A percentile compares a stretch with the other conserved stretches of the same genome.
These are phyloP conservation scores for Platynereis dumerilii DNA, from an alignment of 2,888 invertebrate species.

Conservation along the genomic window DNA sequence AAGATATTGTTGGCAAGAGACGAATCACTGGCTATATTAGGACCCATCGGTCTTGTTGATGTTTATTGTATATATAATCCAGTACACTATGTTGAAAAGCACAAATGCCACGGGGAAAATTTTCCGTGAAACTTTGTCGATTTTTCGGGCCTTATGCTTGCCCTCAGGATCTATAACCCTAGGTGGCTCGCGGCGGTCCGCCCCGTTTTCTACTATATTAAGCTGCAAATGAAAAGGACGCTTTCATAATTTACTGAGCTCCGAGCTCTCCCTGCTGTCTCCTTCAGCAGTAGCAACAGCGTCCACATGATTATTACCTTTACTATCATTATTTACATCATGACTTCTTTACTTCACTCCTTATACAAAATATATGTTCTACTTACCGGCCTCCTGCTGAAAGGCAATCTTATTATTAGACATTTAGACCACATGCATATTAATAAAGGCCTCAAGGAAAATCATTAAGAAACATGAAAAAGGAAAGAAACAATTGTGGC, in stretches of 20 bases:
- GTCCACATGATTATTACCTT: too few relatives aligned
- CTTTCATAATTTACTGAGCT: constrained; percentile 11
- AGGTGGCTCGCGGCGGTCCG: constrained; percentile 26
- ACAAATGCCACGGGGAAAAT: constrained; percentile 37
- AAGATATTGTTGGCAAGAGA: too few relatives aligned
- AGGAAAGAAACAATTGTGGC: too few relatives aligned
- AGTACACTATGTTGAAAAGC: constrained; percentile 39
- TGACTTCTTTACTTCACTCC: too few relatives aligned
- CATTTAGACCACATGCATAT: too few relatives aligned
- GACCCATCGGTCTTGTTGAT: constrained; percentile 16
- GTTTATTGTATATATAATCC: constrained; percentile 31
- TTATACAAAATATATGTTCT: too few relatives aligned
- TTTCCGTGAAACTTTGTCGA: constrained; percentile 39
- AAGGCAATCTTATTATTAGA: too few relatives aligned
- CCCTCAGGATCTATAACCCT: constrained; percentile 37
- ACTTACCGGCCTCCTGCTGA: too few relatives aligned
- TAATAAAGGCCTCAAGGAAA: too few relatives aligned
- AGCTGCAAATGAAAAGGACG: constrained; percentile 26
- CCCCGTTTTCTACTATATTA: constrained; percentile 29
- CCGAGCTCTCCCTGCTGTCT: neutral
- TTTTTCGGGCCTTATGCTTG: constrained; percentile 31
- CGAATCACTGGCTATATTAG: constrained; percentile 6
- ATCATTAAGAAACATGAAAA: too few relatives aligned
- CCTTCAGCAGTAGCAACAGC: too few relatives aligned
- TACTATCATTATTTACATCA: too few relatives aligned